Conservation (phyloP, 2,113 vertebrate species). For the Solea solea region DNA sequence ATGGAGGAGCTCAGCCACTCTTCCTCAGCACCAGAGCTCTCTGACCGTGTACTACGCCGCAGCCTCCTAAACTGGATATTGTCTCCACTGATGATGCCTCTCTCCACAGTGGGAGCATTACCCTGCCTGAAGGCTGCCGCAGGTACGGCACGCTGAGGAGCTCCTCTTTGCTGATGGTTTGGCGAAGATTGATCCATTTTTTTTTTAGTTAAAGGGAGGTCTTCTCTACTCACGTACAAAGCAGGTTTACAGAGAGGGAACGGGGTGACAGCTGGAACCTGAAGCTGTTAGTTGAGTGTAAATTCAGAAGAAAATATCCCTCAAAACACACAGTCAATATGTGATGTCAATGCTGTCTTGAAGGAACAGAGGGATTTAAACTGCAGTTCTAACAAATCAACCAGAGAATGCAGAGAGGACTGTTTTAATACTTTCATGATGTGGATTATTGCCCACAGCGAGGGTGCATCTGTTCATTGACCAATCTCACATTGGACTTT, state of each 20-base stretch:
- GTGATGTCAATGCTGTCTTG: conserved; percentile 23
- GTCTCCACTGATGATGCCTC: conserved; percentile 63
- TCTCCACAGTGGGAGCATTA: conserved; percentile 39
- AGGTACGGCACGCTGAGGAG: conserved; percentile 20
- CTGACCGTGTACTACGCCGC: conserved; percentile 50
- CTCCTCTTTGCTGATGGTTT: conserved; percentile 25
- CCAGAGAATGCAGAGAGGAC: too few relatives aligned
- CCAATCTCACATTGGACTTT: conserved; percentile 45
- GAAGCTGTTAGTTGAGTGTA: conserved; percentile 32
- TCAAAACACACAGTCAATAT: background rate
- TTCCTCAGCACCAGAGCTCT: conserved; percentile 66
- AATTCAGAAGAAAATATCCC: conserved; percentile 15
- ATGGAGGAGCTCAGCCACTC: conserved; percentile 41
- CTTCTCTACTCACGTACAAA: conserved; percentile 59
- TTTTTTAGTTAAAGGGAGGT: conserved; percentile 5
- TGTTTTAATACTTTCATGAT: background rate
- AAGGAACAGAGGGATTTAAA: conserved; percentile 18
- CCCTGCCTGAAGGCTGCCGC: conserved; percentile 23
- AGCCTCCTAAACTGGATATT: conserved; percentile 59
- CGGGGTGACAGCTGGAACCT: conserved; percentile 57
- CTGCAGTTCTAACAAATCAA: too few relatives aligned
- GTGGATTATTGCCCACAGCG: background rate
- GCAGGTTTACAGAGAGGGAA: conserved; percentile 46
- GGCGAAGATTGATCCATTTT: conserved; percentile 58
- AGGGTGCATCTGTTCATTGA: conserved; percentile 14